Percentiles rank a stretch among this genome's conserved stretches.
Conservation (phyloP, 2,888 invertebrate species). For the Teleiodes luculella region DNA sequence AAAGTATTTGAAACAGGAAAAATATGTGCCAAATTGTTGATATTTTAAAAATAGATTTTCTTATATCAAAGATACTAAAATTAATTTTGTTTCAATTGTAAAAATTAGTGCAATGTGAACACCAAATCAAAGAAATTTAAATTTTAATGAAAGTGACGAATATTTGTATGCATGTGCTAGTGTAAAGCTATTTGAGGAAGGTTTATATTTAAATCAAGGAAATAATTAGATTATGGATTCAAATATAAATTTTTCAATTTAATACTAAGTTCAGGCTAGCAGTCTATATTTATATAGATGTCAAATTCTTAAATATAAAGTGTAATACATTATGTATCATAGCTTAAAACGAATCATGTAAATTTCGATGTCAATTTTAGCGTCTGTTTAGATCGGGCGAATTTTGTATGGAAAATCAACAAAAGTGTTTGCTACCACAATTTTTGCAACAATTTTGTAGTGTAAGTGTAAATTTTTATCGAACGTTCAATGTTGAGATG, state of each 20-base stretch:
- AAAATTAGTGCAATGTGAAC: slow-evolving; percentile 61
- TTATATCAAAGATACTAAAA: slow-evolving; percentile 46
- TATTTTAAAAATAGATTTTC: slow-evolving; percentile 54
- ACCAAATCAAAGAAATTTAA: slow-evolving; percentile 59
- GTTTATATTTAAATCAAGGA: slow-evolving; percentile 22
- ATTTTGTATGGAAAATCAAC: slow-evolving; percentile 14
- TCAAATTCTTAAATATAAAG: slow-evolving; percentile 58
- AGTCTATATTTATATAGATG: slow-evolving; percentile 71
- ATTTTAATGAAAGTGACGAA: slow-evolving; percentile 31
- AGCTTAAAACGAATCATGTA: slow-evolving; percentile 70
- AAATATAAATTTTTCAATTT: slow-evolving; percentile 15
- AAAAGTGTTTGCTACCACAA: slow-evolving; percentile 62
- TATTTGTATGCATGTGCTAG: slow-evolving; percentile 33
- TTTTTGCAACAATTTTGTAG: slow-evolving; percentile 65
- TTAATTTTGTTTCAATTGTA: slow-evolving; percentile 38
- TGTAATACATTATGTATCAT: slow-evolving; percentile 61
- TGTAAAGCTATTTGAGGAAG: slow-evolving; percentile 26
- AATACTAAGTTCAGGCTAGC: slow-evolving; percentile 21
- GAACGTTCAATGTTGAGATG: slow-evolving; percentile 56
- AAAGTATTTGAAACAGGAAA: slow-evolving; percentile 51
- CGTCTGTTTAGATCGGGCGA: slow-evolving; percentile 28
- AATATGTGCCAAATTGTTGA: slow-evolving; percentile 73
- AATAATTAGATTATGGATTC: slow-evolving; percentile 16
- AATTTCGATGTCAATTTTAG: slow-evolving; percentile 77
- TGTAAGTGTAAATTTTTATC: slow-evolving; percentile 59